Conservation (phyloP, 1,140 invertebrate species). For the Lycorma delicatula region DNA sequence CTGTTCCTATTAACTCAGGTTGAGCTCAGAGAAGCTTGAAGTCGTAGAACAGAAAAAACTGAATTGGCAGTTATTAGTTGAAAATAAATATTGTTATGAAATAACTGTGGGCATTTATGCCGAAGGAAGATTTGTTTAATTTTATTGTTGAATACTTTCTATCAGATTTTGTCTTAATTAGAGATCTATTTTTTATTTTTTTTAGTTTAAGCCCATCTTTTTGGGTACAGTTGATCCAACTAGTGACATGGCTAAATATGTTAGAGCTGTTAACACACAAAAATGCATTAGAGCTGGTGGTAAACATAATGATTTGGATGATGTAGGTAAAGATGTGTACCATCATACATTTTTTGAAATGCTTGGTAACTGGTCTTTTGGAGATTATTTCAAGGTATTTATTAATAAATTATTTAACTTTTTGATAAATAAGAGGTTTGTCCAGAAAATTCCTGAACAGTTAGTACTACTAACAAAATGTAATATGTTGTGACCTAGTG, state of each 20-base stretch:
- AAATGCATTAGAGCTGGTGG: conserved; percentile 99
- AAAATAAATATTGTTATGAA: neutral
- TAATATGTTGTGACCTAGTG: too few relatives aligned
- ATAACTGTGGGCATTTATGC: neutral
- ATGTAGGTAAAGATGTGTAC: conserved; percentile 99
- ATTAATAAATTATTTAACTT: too few relatives aligned
- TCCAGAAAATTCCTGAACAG: too few relatives aligned
- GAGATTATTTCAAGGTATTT: conserved; percentile 93
- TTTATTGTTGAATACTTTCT: neutral
- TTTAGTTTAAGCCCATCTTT: conserved; percentile 95
- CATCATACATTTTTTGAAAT: conserved; percentile 99
- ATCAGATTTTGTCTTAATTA: neutral
- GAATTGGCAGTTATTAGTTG: neutral
- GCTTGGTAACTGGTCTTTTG: conserved; percentile 99
- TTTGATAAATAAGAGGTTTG: neutral
- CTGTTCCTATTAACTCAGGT: too few relatives aligned
- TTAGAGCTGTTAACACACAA: conserved; percentile 84
- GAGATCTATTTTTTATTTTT: conserved; percentile 13
- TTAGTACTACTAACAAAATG: too few relatives aligned
- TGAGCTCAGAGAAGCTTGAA: too few relatives aligned
- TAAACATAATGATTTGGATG: conserved; percentile 99
- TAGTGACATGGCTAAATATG: conserved; percentile 85
- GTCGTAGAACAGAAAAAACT: too few relatives aligned
- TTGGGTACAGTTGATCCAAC: conserved; percentile 92
- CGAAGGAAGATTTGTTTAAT: neutral